Percentiles rank a stretch among this genome's conserved stretches.
Conservation (phyloP, 2,113 vertebrate species). For the Bettongia penicillata region DNA sequence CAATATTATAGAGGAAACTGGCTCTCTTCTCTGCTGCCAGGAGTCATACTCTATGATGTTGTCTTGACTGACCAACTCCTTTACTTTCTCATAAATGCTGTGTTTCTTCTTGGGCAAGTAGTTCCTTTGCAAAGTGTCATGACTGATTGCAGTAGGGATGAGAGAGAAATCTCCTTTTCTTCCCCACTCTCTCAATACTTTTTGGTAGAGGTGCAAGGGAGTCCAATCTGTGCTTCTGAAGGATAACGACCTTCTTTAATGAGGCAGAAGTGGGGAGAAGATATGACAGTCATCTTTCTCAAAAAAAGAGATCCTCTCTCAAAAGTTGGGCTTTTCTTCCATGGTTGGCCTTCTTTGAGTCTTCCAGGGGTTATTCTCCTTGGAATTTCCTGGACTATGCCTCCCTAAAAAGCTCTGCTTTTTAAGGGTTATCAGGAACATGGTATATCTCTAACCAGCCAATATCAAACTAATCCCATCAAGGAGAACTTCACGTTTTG, state of each 20-base stretch:
- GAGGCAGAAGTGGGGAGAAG: neutral
- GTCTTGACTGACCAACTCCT: neutral
- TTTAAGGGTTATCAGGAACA: neutral
- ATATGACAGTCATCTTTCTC: neutral
- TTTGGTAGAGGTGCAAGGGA: neutral
- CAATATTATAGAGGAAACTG: neutral
- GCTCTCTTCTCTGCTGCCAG: neutral
- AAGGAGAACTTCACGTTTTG: neutral
- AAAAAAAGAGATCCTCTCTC: neutral
- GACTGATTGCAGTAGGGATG: neutral
- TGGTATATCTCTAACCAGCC: neutral
- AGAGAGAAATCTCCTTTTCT: neutral
- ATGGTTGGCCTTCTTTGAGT: neutral
- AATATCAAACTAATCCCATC: neutral
- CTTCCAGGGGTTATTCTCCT: neutral
- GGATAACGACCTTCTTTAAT: neutral
- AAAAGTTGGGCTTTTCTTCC: neutral
- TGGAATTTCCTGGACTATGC: neutral
- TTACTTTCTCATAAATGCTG: neutral
- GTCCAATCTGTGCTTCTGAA: neutral
- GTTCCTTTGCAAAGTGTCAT: neutral
- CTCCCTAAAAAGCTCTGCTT: neutral
- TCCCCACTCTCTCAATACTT: neutral
- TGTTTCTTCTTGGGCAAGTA: neutral
- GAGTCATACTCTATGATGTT: neutral